phyloP scores from a whole-genome alignment of 1,140 invertebrate genomes.

The Cyclargus thomasi region DNA sequence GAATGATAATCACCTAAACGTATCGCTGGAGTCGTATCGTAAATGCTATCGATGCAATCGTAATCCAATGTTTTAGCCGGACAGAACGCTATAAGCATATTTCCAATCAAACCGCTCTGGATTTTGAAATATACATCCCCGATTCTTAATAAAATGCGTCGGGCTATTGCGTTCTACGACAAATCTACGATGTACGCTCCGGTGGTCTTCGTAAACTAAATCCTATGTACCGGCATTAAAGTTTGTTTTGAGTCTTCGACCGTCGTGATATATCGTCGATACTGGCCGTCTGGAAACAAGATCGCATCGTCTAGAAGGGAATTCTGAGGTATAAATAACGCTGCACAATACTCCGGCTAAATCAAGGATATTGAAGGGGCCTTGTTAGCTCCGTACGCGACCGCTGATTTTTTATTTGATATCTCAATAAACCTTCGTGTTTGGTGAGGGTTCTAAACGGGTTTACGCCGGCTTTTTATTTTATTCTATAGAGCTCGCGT shows the following conservation, averaged over 20 bases:
- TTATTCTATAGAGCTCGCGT: slow-evolving; percentile 32
- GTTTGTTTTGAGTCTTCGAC: slow-evolving; percentile 24
- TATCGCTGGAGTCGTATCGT: background rate
- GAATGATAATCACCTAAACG: slow-evolving; percentile 12
- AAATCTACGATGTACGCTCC: slow-evolving; percentile 16
- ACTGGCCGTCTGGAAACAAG: slow-evolving; percentile 32
- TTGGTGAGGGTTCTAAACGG: slow-evolving; percentile 47
- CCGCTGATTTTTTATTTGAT: slow-evolving; percentile 72
- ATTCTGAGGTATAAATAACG: slow-evolving; percentile 63
- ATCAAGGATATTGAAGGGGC: slow-evolving; percentile 64
- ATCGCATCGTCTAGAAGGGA: slow-evolving; percentile 47
- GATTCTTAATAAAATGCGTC: slow-evolving; percentile 65
- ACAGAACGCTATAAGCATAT: slow-evolving; percentile 53
- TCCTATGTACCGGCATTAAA: slow-evolving; percentile 8
- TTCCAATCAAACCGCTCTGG: slow-evolving; percentile 56
- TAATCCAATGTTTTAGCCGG: slow-evolving; percentile 42
- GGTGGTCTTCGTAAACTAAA: slow-evolving; percentile 17
- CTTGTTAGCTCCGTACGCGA: slow-evolving; percentile 57
- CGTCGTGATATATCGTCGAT: slow-evolving; percentile 28
- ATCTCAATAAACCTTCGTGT: slow-evolving; percentile 60
- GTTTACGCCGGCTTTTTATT: slow-evolving; percentile 47
- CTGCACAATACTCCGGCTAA: slow-evolving; percentile 63
- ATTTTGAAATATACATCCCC: slow-evolving; percentile 49
- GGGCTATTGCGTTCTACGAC: slow-evolving; percentile 38
- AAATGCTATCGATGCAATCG: slow-evolving; percentile 42